These are phyloP conservation scores for Struthidea cinerea DNA, from an alignment of 2,113 vertebrate species.

Conservation along the genomic window DNA sequence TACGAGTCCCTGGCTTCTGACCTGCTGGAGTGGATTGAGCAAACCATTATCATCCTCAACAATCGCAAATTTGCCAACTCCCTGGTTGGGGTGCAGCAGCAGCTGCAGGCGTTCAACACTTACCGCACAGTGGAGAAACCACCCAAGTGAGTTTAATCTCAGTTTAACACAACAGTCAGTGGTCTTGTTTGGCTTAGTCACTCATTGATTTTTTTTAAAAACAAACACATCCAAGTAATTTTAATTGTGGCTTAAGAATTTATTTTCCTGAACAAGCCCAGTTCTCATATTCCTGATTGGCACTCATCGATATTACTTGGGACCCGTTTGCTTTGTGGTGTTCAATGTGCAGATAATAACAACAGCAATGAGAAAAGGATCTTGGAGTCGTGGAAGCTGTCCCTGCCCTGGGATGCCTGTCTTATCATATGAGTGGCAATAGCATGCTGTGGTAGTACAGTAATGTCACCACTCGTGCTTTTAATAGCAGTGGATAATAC, in stretches of 20 bases:
- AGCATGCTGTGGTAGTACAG: background rate
- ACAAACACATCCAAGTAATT: background rate
- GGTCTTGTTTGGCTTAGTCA: background rate
- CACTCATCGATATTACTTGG: fast-evolving
- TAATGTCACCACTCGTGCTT: background rate
- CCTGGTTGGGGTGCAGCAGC: constrained; percentile 89
- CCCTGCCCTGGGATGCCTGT: background rate
- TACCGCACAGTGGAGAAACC: constrained; percentile 96
- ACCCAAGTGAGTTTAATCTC: constrained; percentile 80
- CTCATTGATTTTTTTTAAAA: background rate
- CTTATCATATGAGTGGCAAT: background rate
- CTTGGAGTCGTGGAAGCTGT: background rate
- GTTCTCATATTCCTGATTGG: background rate
- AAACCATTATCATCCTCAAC: constrained; percentile 97
- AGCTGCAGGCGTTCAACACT: constrained; percentile 96
- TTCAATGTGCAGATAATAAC: background rate
- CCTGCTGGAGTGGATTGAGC: constrained; percentile 96
- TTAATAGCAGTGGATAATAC: background rate
- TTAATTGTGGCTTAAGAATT: background rate
- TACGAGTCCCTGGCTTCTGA: constrained; percentile 94
- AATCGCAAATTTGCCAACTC: constrained; percentile 98
- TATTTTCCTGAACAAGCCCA: background rate
- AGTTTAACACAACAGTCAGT: background rate
- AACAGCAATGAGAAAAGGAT: background rate
- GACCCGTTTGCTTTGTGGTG: background rate